Conservation (phyloP, 2,888 invertebrate species). For the Yponomeuta evonymella region DNA sequence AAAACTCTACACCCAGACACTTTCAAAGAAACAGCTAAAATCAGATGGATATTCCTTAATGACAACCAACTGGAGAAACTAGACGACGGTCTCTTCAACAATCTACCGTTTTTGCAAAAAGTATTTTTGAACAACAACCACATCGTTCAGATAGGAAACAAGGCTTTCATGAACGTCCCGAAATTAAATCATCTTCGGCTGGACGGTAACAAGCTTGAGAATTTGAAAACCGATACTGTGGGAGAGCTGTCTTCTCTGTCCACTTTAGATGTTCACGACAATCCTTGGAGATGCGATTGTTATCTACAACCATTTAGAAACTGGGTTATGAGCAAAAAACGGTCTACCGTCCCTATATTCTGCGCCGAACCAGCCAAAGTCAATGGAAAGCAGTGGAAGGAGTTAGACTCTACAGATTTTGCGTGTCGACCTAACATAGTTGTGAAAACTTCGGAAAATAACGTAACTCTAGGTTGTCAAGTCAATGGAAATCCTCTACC, state of each 20-base stretch:
- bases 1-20: slow-evolving; percentile 80
- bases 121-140: slow-evolving; percentile 87
- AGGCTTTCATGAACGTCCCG: slow-evolving; percentile 82
- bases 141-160: slow-evolving; percentile 80
- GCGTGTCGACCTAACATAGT: slow-evolving; percentile 88
- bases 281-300: slow-evolving; percentile 94
- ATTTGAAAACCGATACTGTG: slow-evolving; percentile 80
- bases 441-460: slow-evolving; percentile 78
- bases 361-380: slow-evolving; percentile 83
- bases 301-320: slow-evolving; percentile 86
- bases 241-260: slow-evolving; percentile 79
- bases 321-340: slow-evolving; percentile 82
- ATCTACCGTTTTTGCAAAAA: slow-evolving; percentile 83
- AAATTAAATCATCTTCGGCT: slow-evolving; percentile 81
- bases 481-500: slow-evolving; percentile 86
- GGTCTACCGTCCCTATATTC: slow-evolving; percentile 84
- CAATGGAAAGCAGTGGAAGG: slow-evolving; percentile 83
- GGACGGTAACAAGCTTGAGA: slow-evolving; percentile 83
- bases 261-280: slow-evolving; percentile 85
- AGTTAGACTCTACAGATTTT: slow-evolving; percentile 82
- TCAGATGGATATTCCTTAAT: slow-evolving; percentile 83
- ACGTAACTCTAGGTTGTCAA: slow-evolving; percentile 84
- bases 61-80: slow-evolving; percentile 84
- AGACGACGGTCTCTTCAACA: slow-evolving; percentile 84
- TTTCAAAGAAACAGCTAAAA: slow-evolving; percentile 81